phyloP scores from a whole-genome alignment of 1,140 invertebrate species.

The Pinna nobilis region DNA sequence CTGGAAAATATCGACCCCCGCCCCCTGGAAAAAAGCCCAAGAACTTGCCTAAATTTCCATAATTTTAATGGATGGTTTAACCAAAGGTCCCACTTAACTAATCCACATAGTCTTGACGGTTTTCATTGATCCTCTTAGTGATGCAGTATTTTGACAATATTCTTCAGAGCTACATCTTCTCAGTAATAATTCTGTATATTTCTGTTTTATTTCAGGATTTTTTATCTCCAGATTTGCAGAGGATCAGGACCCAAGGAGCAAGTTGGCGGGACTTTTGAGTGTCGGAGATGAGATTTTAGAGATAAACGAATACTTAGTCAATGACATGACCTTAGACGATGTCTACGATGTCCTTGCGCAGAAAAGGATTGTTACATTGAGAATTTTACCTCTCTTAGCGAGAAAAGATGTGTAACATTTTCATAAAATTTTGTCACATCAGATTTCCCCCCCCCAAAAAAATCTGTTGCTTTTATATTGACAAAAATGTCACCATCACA shows the following conservation, averaged over 20 bases:
- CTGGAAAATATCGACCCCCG: no score
- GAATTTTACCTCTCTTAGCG: conserved; percentile 56
- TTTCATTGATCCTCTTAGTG: neutral
- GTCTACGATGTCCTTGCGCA: conserved; percentile 59
- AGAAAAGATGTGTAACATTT: conserved; percentile 58
- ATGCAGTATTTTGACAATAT: no score
- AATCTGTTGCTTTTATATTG: no score
- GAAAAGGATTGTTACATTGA: conserved; percentile 46
- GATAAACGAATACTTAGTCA: conserved; percentile 59
- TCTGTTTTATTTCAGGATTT: conserved; percentile 64
- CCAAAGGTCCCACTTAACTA: no score
- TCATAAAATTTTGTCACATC: no score
- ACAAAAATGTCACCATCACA: no score
- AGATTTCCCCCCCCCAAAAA: no score
- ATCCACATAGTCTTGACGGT: no score
- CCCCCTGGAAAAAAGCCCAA: no score
- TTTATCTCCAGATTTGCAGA: conserved; percentile 71
- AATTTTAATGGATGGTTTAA: no score
- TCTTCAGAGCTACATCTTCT: no score
- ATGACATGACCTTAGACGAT: conserved; percentile 56
- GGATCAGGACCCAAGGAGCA: conserved; percentile 49
- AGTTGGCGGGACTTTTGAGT: conserved; percentile 66
- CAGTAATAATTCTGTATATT: neutral
- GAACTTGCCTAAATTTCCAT: no score
- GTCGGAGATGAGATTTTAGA: conserved; percentile 73